These are phyloP conservation scores for Geotrupes spiniger DNA, from an alignment of 2,888 invertebrate species.

Conservation along the genomic window DNA sequence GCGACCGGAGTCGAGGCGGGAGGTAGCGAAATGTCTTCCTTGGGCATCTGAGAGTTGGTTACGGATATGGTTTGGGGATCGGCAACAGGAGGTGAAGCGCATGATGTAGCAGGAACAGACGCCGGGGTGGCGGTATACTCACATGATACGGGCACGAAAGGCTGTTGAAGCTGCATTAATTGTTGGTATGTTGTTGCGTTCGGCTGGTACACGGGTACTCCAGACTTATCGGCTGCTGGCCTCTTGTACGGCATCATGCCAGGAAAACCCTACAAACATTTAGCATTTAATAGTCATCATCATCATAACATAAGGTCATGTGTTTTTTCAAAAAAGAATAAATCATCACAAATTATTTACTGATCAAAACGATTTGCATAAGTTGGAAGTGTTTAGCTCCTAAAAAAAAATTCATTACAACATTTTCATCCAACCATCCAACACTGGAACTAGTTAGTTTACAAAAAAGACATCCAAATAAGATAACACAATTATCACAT, in stretches of 20 bases:
- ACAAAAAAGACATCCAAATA: too few relatives aligned
- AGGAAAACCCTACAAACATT: conserved; percentile 73
- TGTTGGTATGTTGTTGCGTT: conserved; percentile 88
- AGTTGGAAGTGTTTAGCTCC: too few relatives aligned
- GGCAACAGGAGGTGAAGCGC: conserved; percentile 39
- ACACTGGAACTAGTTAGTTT: too few relatives aligned
- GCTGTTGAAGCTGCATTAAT: conserved; percentile 91
- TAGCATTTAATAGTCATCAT: too few relatives aligned
- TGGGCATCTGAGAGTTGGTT: conserved; percentile 34
- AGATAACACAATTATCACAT: too few relatives aligned
- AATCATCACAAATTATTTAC: too few relatives aligned
- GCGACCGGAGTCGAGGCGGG: conserved; percentile 32
- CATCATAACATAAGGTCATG: too few relatives aligned
- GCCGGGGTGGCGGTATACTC: conserved; percentile 84
- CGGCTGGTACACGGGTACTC: conserved; percentile 94
- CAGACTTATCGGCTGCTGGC: conserved; percentile 94
- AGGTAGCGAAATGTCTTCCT: conserved; percentile 38
- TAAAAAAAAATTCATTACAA: too few relatives aligned
- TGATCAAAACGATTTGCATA: too few relatives aligned
- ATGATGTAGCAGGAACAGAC: conserved; percentile 36
- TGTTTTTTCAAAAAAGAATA: too few relatives aligned
- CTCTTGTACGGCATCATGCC: conserved; percentile 95
- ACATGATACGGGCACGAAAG: conserved; percentile 98
- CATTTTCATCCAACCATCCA: too few relatives aligned
- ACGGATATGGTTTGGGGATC: conserved; percentile 34